phyloP scores from a whole-genome alignment of 2,797 vertebrate species.

The Serranus cabrilla region DNA sequence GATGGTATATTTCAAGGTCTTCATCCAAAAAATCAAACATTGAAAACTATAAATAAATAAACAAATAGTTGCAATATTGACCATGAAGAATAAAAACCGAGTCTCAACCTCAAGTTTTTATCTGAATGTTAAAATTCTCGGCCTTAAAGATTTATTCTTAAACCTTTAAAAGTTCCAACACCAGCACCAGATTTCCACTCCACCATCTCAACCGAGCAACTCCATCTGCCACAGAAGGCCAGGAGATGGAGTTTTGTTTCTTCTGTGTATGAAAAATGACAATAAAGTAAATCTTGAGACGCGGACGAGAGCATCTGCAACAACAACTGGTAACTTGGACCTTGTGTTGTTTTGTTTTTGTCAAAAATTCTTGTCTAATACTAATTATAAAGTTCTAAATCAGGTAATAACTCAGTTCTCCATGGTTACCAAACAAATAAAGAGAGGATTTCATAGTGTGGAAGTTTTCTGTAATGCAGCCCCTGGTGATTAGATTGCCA shows the following conservation, averaged over 20 bases:
- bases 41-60: too few species aligned
- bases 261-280: too few species aligned
- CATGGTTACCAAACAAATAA: constrained; percentile 63
- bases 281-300: too few species aligned
- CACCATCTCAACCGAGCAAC: not conserved
- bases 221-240: not conserved
- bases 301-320: not conserved
- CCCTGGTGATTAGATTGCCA: constrained; percentile 67
- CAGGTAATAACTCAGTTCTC: constrained; percentile 57
- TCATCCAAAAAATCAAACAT: too few species aligned
- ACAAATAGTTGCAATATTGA: too few species aligned
- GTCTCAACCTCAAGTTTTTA: too few species aligned
- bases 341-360: not conserved
- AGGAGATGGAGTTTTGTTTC: not conserved
- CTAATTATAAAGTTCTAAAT: constrained; percentile 49
- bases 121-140: too few species aligned
- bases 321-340: constrained; percentile 9
- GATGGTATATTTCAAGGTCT: too few species aligned
- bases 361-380: constrained; percentile 32
- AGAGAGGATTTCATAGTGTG: constrained; percentile 60
- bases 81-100: too few species aligned
- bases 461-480: constrained; percentile 59
- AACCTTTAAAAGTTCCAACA: not conserved
- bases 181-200: not conserved
- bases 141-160: too few species aligned